phyloP scores from a whole-genome alignment of 2,113 vertebrate species.

The Percopsis transmontana region DNA sequence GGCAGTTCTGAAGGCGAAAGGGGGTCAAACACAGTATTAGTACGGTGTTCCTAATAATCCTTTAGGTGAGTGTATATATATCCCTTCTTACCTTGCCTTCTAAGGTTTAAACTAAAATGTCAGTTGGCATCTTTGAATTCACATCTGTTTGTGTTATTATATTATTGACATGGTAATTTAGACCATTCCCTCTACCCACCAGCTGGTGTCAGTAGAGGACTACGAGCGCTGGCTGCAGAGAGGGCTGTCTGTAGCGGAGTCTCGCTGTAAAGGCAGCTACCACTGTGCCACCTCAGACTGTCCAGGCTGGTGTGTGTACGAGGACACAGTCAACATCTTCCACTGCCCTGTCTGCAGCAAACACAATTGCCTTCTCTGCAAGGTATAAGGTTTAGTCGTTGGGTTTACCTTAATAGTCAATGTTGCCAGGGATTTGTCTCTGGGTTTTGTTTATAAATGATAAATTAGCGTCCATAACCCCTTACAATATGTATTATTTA shows the following conservation, averaged over 20 bases:
- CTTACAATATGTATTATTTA: not conserved
- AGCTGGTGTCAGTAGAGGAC: slow-evolving; percentile 75
- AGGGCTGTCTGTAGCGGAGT: slow-evolving; percentile 83
- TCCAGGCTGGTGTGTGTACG: slow-evolving; percentile 83
- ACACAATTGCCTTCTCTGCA: slow-evolving; percentile 85
- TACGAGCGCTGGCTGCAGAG: slow-evolving; percentile 83
- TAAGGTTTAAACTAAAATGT: no score
- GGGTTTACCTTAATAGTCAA: not conserved
- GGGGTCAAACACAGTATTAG: no score
- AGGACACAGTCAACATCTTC: slow-evolving; percentile 82
- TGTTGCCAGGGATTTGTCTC: not conserved
- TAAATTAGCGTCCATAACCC: not conserved
- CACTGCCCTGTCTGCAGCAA: slow-evolving; percentile 83
- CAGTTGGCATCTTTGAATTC: no score
- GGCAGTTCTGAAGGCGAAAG: no score
- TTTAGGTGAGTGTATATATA: no score
- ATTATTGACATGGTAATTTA: not conserved
- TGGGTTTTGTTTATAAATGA: no score
- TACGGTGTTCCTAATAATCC: no score
- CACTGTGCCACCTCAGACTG: slow-evolving; percentile 84
- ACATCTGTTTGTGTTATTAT: no score
- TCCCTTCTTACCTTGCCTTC: no score
- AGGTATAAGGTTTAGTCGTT: slow-evolving; percentile 63
- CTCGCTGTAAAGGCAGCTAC: slow-evolving; percentile 84
- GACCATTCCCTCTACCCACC: not conserved